Conservation (phyloP, 37 sponge, comb jelly and placozoan species). For the Dysidea cf. avara region DNA sequence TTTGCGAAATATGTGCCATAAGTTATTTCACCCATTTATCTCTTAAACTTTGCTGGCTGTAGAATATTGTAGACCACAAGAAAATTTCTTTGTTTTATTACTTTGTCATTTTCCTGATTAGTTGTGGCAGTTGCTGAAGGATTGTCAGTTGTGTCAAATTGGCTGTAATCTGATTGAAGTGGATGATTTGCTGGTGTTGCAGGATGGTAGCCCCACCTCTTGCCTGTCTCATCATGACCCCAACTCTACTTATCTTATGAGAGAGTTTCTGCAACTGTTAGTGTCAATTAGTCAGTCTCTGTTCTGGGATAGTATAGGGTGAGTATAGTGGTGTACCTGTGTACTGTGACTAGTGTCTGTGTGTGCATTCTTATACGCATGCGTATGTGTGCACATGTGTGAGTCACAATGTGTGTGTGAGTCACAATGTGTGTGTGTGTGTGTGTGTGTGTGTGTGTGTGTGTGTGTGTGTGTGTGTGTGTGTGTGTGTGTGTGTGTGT, state of each 20-base stretch:
- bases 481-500: no score
- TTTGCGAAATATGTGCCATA: no score
- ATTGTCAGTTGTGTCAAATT: conserved; percentile 47
- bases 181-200: conserved; percentile 26
- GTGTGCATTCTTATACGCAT: conserved; percentile 3
- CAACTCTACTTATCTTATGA: conserved; percentile 47
- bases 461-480: no score
- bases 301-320: no score
- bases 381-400: conserved; percentile 10
- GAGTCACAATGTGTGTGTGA: no score
- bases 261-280: conserved; percentile 76
- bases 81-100: no score
- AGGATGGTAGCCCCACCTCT: no score
- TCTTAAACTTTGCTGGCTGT: no score
- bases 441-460: conserved; percentile 12
- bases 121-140: conserved; percentile 73
- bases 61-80: no score
- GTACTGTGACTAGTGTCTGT: not conserved
- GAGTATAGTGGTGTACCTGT: conserved; percentile 5
- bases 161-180: conserved; percentile 33
- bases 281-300: conserved; percentile 45
- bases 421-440: not conserved
- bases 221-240: no score
- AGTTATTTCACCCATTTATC: no score
- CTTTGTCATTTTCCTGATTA: conserved; percentile 8